Evolutionary conservation across 1,140 invertebrate genomes (phyloP).

Genomic region (Elysia chlorotica): DNA sequence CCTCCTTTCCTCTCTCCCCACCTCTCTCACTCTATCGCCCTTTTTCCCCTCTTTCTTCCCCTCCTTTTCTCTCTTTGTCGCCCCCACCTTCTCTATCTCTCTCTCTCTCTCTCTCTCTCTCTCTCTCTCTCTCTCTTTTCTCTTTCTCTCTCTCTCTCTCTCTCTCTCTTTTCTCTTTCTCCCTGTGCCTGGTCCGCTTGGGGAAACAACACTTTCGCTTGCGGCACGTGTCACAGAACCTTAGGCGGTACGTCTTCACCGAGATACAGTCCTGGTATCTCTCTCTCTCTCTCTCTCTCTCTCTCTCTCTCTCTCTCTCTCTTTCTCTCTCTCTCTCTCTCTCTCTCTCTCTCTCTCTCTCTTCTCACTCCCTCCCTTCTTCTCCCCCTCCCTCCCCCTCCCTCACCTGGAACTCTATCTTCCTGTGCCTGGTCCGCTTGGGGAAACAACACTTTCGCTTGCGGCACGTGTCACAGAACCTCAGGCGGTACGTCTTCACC

Average conservation of each 20-base stretch:
- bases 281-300: not conserved
- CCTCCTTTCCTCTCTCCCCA: slow-evolving; percentile 8
- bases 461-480: slow-evolving; percentile 69
- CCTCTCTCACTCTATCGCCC: slow-evolving; percentile 7
- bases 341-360: not conserved
- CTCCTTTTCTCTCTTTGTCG: not conserved
- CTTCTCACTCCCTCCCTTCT: not conserved
- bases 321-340: slow-evolving; percentile 17
- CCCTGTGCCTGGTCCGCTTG: not conserved
- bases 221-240: not conserved
- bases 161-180: not conserved
- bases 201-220: not conserved
- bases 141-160: not conserved
- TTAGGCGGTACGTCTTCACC: not conserved
- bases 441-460: slow-evolving; percentile 68
- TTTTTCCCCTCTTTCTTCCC: not conserved
- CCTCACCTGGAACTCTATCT: slow-evolving; percentile 61
- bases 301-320: not conserved
- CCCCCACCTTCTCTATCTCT: not conserved
- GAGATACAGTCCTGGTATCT: not conserved
- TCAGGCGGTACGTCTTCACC: slow-evolving; percentile 69
- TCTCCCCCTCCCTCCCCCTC: not conserved
- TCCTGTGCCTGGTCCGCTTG: slow-evolving; percentile 67
- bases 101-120: not conserved
- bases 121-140: not conserved